Base-by-base conservation (phyloP, 2,888 invertebrate species). In the Pasiphila rectangulata region DNA sequence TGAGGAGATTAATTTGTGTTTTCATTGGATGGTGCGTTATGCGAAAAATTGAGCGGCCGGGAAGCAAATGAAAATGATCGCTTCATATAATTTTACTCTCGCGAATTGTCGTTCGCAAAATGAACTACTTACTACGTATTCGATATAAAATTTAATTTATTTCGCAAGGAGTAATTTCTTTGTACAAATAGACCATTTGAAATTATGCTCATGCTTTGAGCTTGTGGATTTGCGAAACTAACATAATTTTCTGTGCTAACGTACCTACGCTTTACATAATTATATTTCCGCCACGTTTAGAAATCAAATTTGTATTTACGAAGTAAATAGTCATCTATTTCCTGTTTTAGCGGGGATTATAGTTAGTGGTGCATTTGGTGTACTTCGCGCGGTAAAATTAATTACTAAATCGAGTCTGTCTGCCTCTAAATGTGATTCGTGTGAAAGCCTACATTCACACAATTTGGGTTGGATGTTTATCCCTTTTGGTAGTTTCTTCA, bases 1-100 rank as follows among this genome's bases (percentile, higher is more conserved):
- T 88, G 83, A 87, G 84, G 72, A 86, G 87, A 88, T 88, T 88
- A 88, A 88, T 86, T 87, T 86, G 77, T 79, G 71, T 84, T 85
- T 86, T 79, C 85, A 85, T 86, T 79, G 84, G 79, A 71, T 67
- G 75, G 82, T 82, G 83, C 86, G 83, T 79, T 84, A 75, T 84
- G 87, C 86, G 88, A 88, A 82, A 88, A 88, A 88, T 88, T 88
- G 88, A 71, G 74, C 74, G 76, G 58, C 67, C 79, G 59, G 75
- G 69, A 70, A 72, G 72, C 77, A 80, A 88, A 86, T 87, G 80
- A 77, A 86, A 84, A 85, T 83, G 82, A 83, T 80, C 72, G 77
- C 67, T 52, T 67, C 72, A 63, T 76, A 79, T 79, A 75, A 79
- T 83, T 79, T 78, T 77, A 72, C 75, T 77, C 61, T 68, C 64